Evolutionary conservation across 2,113 vertebrate genomes (phyloP).

Genomic region (Bufo bufo): DNA sequence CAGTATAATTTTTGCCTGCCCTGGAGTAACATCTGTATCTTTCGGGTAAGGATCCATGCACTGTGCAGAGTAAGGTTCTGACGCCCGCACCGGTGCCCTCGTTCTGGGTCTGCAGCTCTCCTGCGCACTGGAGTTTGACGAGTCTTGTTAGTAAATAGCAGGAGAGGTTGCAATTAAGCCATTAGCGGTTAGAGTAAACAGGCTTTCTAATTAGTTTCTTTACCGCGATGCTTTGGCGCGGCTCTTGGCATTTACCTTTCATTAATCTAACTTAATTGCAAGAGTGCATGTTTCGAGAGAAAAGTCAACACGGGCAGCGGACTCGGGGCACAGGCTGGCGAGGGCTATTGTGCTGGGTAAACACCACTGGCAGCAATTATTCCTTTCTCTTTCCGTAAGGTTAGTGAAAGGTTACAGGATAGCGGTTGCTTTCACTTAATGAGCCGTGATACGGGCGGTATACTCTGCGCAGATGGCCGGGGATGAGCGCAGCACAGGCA

Average conservation of each 20-base stretch:
- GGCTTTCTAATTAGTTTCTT: slow-evolving; percentile 76
- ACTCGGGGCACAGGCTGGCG: neutral
- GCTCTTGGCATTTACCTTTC: slow-evolving; percentile 81
- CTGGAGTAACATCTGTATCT: neutral
- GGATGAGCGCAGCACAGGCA: neutral
- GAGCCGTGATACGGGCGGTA: neutral
- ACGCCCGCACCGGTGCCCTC: neutral
- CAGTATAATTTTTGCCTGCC: too few relatives aligned
- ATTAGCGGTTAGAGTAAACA: slow-evolving; percentile 77
- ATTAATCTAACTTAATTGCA: slow-evolving; percentile 81
- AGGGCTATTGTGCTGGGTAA: slow-evolving; percentile 38
- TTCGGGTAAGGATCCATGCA: neutral
- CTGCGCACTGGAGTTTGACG: slow-evolving; percentile 72
- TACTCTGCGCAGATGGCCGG: neutral
- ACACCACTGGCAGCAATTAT: slow-evolving; percentile 47
- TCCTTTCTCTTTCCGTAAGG: slow-evolving; percentile 8
- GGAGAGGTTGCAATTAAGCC: slow-evolving; percentile 80
- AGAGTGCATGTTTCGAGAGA: slow-evolving; percentile 64
- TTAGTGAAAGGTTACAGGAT: slow-evolving; percentile 38
- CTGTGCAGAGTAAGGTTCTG: neutral
- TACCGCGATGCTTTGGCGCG: slow-evolving; percentile 66
- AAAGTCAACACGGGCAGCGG: slow-evolving; percentile 64
- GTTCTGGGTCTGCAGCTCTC: neutral
- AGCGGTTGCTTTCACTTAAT: slow-evolving; percentile 22
- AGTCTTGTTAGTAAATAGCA: slow-evolving; percentile 83